Evolutionary conservation across 2,113 vertebrate genomes (phyloP).

Genomic region (Cephalopterus ornatus): DNA sequence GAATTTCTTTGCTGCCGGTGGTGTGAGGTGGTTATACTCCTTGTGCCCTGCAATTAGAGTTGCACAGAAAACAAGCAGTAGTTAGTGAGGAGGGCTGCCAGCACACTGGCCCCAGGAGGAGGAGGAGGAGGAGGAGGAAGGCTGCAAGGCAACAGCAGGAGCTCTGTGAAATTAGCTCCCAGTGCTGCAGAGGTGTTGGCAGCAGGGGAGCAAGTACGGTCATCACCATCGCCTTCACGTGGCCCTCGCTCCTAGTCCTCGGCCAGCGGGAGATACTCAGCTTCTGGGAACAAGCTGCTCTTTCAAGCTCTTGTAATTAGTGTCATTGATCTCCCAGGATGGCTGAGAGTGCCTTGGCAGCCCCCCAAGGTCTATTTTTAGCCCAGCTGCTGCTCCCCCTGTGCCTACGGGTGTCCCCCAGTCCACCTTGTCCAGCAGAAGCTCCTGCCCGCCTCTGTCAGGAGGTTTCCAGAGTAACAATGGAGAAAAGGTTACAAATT

Average conservation of each 20-base stretch:
- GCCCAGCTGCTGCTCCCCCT: not conserved
- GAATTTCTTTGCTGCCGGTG: not conserved
- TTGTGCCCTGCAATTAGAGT: not conserved
- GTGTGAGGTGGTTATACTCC: not conserved
- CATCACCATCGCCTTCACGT: fast-evolving
- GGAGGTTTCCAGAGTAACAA: not conserved
- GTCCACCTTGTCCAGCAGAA: not conserved
- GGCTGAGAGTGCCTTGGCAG: not conserved
- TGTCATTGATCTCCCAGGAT: not conserved
- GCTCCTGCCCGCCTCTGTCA: not conserved
- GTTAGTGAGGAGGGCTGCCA: not conserved
- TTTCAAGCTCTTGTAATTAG: not conserved
- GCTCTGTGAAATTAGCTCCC: not conserved
- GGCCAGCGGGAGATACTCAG: fast-evolving
- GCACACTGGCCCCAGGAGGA: not conserved
- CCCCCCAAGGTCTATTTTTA: not conserved
- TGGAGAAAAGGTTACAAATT: not conserved
- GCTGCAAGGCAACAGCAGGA: not conserved
- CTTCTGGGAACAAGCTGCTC: not conserved
- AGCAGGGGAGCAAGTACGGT: not conserved
- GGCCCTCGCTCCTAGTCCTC: not conserved
- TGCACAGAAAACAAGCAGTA: not conserved
- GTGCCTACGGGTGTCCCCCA: not conserved
- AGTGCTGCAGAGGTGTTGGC: not conserved
- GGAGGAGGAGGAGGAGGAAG: not conserved